Base-by-base conservation (phyloP, 2,113 vertebrate species). In the Poecilia latipinna region DNA sequence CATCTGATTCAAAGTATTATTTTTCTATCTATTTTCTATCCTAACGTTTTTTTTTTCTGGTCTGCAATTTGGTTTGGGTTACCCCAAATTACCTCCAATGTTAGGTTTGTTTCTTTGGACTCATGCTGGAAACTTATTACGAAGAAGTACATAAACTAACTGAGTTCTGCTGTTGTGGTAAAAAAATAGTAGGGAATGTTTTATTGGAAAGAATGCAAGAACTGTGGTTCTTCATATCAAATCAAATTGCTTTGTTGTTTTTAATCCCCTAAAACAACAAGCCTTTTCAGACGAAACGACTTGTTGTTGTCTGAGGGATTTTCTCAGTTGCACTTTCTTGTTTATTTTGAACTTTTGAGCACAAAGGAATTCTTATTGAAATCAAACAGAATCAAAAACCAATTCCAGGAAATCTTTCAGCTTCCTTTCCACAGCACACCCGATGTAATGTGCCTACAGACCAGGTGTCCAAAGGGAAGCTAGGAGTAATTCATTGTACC, bases 271-370 rank as follows among this genome's bases (percentile, higher is more conserved):
- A 24, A 13, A 48, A 19, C 12, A 44, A 15, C 42, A 48, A 48
- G 0, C 35, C 4, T n/a, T 51, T 63, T 63, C 26, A 17, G 61
- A 6, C 12, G 19, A 5, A 42, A 28, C 68, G 4, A 37, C 35
- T 37, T 37, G 2, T 35, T 33, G 33, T 33, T 10, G 35, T 37
- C 33, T 12, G 39, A 57, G 70, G 29, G 12, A 37, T 64, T 64
- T 65, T 60, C 61, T 62, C 15, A 39, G 12, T 29, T n/a, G 61
- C 24, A 22, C 15, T 63, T 31, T 32, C 31, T 35, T 77, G 32
- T 76, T 65, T 69, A 44, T 7, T 75, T 48, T 67, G 64, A 76
- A 70, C 37, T 29, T 54, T n/a, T 57, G 51, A 35, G 12, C 29
- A 15, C 28, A 35, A 3, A 15, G 19, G 32, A 19, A 26, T 67